phyloP scores from a whole-genome alignment of 2,113 vertebrate genomes.

The Lates calcarifer region DNA sequence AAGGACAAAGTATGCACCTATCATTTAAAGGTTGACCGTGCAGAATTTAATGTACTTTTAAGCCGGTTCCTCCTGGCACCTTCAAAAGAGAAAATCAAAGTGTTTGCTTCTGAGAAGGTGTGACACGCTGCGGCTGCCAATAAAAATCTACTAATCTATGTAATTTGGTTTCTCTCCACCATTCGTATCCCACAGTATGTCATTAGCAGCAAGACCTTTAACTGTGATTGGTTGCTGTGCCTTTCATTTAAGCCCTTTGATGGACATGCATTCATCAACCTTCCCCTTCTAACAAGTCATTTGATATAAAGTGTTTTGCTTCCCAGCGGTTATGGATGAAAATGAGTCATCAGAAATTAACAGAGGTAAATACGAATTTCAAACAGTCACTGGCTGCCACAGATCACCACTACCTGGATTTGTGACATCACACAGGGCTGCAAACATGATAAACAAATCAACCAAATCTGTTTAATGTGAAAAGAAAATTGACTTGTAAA shows the following conservation, averaged over 20 bases:
- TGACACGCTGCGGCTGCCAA: conserved; percentile 17
- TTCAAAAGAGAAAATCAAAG: conserved; percentile 69
- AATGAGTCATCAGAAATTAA: neutral
- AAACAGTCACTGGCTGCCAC: neutral
- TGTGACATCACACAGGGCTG: neutral
- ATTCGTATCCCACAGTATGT: conserved; percentile 17
- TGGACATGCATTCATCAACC: conserved; percentile 38
- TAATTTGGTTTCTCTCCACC: conserved; percentile 39
- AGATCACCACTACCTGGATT: neutral
- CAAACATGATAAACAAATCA: neutral
- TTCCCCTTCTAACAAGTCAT: conserved; percentile 29
- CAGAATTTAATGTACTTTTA: conserved; percentile 3
- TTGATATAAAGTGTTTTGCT: conserved; percentile 22
- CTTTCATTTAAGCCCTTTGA: conserved; percentile 58
- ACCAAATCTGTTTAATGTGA: conserved; percentile 3
- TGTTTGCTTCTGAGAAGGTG: conserved; percentile 42
- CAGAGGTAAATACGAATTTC: neutral
- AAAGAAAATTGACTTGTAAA: neutral
- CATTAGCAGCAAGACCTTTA: conserved; percentile 57
- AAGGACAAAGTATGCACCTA: conserved; percentile 64
- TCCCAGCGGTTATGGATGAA: conserved; percentile 1
- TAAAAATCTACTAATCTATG: conserved; percentile 24
- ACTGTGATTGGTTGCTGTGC: conserved; percentile 11
- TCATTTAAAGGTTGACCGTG: conserved; percentile 1
- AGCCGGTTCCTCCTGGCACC: conserved; percentile 1